phyloP scores from a whole-genome alignment of 2,113 vertebrate genomes.

The Bos javanicus region DNA sequence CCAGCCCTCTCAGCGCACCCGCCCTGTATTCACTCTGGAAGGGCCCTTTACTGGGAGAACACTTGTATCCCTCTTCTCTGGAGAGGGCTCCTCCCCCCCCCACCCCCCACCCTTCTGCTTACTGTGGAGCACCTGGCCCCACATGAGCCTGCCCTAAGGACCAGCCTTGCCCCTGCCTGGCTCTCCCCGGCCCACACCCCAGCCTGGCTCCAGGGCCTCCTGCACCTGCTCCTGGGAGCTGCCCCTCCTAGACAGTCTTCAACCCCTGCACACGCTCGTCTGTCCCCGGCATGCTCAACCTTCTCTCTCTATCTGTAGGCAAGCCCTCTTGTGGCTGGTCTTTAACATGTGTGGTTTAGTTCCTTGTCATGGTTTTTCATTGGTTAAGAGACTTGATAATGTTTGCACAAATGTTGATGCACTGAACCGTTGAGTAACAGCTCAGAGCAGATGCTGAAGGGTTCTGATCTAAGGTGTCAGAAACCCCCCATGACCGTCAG shows the following conservation, averaged over 20 bases:
- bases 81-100: neutral
- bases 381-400: slow-evolving; percentile 75
- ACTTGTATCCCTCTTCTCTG: neutral
- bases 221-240: slow-evolving; percentile 66
- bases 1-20: neutral
- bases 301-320: slow-evolving; percentile 82
- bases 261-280: slow-evolving; percentile 80
- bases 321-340: slow-evolving; percentile 77
- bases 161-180: neutral
- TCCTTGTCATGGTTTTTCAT: slow-evolving; percentile 44
- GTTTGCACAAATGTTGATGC: slow-evolving; percentile 77
- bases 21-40: neutral
- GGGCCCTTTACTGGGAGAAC: neutral
- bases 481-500: neutral
- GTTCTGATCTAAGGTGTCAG: slow-evolving; percentile 79
- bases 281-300: slow-evolving; percentile 85
- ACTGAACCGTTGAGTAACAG: slow-evolving; percentile 66
- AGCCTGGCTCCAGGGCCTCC: neutral
- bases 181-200: neutral
- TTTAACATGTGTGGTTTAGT: slow-evolving; percentile 77
- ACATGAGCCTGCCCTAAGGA: neutral
- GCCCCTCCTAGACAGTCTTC: slow-evolving; percentile 83
- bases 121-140: neutral
- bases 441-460: slow-evolving; percentile 67
- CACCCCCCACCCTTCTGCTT: neutral